Base-by-base conservation (phyloP, 2,113 vertebrate species). In the Nyctibius bracteatus region DNA sequence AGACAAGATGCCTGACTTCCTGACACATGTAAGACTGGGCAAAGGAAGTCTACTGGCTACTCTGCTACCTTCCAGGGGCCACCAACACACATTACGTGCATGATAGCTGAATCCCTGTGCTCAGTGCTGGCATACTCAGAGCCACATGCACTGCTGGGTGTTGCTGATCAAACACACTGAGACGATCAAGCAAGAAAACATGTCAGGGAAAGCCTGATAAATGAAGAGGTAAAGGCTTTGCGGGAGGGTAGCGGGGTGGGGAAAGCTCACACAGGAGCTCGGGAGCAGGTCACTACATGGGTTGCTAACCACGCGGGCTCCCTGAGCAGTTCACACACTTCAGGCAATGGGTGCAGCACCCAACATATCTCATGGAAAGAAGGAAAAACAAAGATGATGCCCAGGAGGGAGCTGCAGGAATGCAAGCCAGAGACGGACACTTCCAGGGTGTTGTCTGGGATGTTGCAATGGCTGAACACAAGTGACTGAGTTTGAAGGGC, bases 361-460 rank as follows among this genome's bases (percentile, higher is more conserved):
- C 23, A 59, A 21, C 4, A 8, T 0, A 1, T 46, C n/a, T 72
- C 0, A 0, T 0, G 0, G 15, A 44, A 77, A 86, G 41, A 81
- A 59, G 25, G 15, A 43, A 47, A 68, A 81, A 24, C 33, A 51
- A 81, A 66, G 13, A 33, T 1, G 8, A 68, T 37, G 11, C n/a
- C 11, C n/a, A 91, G 23, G 43, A 58, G 14, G 11, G 10, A 81
- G 23, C 13, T 77, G 24, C 10, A 86, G 70, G 21, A 66, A 67
- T 24, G 13, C 18, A 71, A 44, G 35, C 21, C 63, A 57, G 46
- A 81, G 33, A 35, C 23, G 27, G 63, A 55, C 52, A 51, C 20
- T 46, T 67, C 33, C 19, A 57, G 31, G 9, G 28, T 61, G 18
- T n/a, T 91, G 23, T n/a, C 35, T 66, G 23, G 23, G 31, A 17